A percentile compares a stretch with the other conserved stretches of the same genome.
phyloP scores from a whole-genome alignment of 2,797 vertebrate species.

The Chelon auratus region DNA sequence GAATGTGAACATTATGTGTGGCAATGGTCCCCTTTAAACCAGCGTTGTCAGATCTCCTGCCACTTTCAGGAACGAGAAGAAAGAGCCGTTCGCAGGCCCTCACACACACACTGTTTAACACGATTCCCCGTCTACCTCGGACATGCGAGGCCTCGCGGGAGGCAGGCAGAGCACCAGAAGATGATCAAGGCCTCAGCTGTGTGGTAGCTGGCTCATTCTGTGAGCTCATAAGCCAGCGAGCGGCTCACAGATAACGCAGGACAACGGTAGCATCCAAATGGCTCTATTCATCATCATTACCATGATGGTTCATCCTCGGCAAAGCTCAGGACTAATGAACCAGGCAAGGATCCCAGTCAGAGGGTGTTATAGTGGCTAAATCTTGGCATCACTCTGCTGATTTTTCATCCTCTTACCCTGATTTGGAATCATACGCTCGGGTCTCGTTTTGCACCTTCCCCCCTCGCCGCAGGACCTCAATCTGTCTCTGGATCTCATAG shows the following conservation, averaged over 20 bases:
- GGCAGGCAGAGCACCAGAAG: conserved; percentile 37
- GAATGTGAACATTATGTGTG: conserved; percentile 2
- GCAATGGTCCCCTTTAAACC: background rate
- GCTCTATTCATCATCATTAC: conserved; percentile 75
- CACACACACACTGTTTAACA: conserved; percentile 20
- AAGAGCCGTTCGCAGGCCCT: conserved; percentile 30
- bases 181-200: conserved; percentile 73
- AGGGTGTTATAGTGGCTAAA: conserved; percentile 35
- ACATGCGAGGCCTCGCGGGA: conserved; percentile 53
- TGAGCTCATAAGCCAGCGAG: conserved; percentile 50
- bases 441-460: conserved; percentile 94
- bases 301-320: conserved; percentile 51
- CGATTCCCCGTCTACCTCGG: conserved; percentile 24
- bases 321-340: conserved; percentile 63
- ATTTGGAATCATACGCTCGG: conserved; percentile 92
- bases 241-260: conserved; percentile 60
- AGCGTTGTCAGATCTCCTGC: conserved; percentile 5
- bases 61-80: conserved; percentile 17
- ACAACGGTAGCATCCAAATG: conserved; percentile 68
- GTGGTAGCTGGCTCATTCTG: conserved; percentile 59
- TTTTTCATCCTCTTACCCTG: conserved; percentile 87
- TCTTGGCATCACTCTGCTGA: conserved; percentile 16
- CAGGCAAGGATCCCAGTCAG: conserved; percentile 55
- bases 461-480: conserved; percentile 88
- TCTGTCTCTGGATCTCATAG: conserved; percentile 97